phyloP scores from a whole-genome alignment of 2,113 vertebrate species.

The Tachysurus fulvidraco region DNA sequence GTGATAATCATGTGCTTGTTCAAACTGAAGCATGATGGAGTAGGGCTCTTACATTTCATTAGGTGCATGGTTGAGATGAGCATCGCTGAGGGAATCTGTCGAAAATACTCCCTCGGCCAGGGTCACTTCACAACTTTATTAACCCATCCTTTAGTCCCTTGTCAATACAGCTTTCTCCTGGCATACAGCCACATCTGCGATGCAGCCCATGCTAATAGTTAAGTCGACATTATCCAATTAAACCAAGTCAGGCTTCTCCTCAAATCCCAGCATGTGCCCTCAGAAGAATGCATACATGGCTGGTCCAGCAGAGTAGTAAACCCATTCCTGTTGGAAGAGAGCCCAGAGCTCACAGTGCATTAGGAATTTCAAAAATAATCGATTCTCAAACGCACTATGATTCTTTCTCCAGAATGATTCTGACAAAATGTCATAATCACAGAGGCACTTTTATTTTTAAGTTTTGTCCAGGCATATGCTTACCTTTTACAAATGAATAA shows the following conservation, averaged over 20 bases:
- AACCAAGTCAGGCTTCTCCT: constrained; percentile 62
- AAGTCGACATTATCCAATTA: constrained; percentile 73
- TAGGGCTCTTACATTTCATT: constrained; percentile 34
- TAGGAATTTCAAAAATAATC: not conserved
- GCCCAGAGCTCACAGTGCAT: not conserved
- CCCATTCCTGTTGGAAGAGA: constrained; percentile 59
- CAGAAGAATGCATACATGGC: constrained; percentile 64
- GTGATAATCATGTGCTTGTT: constrained; percentile 25
- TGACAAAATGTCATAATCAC: not conserved
- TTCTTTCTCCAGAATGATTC: not conserved
- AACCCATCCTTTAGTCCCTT: constrained; percentile 68
- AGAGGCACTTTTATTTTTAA: not conserved
- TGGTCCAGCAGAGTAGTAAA: constrained; percentile 67
- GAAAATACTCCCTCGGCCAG: constrained; percentile 37
- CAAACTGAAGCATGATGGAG: constrained; percentile 20
- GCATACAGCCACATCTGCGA: constrained; percentile 66
- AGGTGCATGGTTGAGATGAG: constrained; percentile 29
- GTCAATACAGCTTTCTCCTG: constrained; percentile 60
- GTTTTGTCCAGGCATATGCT: not conserved
- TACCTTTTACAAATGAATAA: not conserved
- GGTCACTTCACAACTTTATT: constrained; percentile 66
- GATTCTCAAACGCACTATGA: not conserved
- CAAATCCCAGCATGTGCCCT: constrained; percentile 58
- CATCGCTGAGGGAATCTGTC: constrained; percentile 38
- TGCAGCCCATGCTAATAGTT: constrained; percentile 67